Evolutionary conservation across 35 echinoderm and acorn worm genomes (phyloP), one percentile per base, ranked within the genome.

Genomic region (Patiria miniata): DNA sequence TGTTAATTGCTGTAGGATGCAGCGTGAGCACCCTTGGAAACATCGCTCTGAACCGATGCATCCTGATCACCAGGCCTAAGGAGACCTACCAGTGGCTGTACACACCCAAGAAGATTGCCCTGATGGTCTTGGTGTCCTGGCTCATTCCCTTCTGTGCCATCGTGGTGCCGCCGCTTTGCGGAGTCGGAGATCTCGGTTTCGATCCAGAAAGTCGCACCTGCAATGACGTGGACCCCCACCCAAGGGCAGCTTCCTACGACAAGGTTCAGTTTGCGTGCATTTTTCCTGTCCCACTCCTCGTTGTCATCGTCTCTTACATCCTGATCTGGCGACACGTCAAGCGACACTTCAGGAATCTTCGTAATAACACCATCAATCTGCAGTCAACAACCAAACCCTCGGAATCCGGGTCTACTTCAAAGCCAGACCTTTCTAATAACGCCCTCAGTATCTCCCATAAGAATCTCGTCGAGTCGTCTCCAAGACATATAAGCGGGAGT

Each of bases 111-210:
- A 92, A 88, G 26, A 82, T 92, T 16, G 50, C 86, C 5, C 36
- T 79, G 2, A 91, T 95, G 68, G 68, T 95, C 17, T 78, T 68
- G 5, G 81, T 85, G 52, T 73, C 68, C 32, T 95, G 93, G 93
- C 34, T 88, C 1, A 68, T 95, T 8, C 90, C 93, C 8, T 51
- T 91, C 21, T 55, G 78, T n/a, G 80, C 76, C 0, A 83, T 90
- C 16, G 65, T 92, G 37, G 22, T 95, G 4, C 93, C 93, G 17
- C 85, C 93, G 10, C 26, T 92, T 37, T 61, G 79, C 54, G 93
- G 89, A 52, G 37, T 95, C 22, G 93, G 93, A 3, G 80, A 95
- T 36, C 76, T 95, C 6, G 93, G 93, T 16, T 95, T 92, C 55
- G 89, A 85, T 15, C 18, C 56, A 12, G 83, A 92, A 58, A 92